A percentile compares a stretch with the other conserved stretches of the same genome.
Conservation (phyloP, 2,113 vertebrate species). For the Amia ocellicauda region DNA sequence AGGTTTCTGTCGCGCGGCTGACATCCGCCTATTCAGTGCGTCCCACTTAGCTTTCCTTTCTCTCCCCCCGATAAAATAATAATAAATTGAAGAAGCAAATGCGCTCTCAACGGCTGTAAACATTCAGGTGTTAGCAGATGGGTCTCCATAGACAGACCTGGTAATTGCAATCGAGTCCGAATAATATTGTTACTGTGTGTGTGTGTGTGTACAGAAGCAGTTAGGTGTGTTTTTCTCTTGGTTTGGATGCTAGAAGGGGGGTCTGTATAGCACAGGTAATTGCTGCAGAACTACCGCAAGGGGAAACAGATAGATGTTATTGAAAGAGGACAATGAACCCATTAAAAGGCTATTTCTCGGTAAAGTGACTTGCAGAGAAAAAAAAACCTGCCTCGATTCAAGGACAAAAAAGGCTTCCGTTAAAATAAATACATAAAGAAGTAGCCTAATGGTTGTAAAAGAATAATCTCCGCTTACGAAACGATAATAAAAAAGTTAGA, state of each 20-base stretch:
- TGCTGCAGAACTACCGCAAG: constrained; percentile 1
- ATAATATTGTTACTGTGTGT: neutral
- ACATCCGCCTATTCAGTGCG: constrained; percentile 31
- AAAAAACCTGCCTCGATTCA: constrained; percentile 34
- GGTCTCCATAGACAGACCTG: constrained; percentile 23
- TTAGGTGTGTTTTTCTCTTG: neutral
- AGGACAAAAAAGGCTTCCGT: constrained; percentile 35
- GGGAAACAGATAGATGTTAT: constrained; percentile 16
- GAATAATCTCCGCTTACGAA: constrained; percentile 21
- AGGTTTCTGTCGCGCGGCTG: constrained; percentile 28
- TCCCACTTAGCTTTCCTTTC: constrained; percentile 19
- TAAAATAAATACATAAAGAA: constrained; percentile 23
- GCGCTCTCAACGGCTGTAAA: constrained; percentile 33
- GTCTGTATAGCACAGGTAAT: neutral
- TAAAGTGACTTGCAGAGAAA: constrained; percentile 35
- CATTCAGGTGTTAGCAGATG: constrained; percentile 42
- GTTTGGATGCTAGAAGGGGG: neutral
- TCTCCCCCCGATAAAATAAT: constrained; percentile 29
- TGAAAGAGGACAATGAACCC: constrained; percentile 33
- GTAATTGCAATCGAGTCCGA: neutral
- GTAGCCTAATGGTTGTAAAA: constrained; percentile 15
- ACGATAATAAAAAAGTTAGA: constrained; percentile 11
- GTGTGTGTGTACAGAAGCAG: constrained; percentile 1
- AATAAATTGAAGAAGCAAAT: constrained; percentile 23
- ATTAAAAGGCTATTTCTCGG: constrained; percentile 40